Conservation (phyloP, 1,140 invertebrate genomes). For the Magallana ariakensis region DNA sequence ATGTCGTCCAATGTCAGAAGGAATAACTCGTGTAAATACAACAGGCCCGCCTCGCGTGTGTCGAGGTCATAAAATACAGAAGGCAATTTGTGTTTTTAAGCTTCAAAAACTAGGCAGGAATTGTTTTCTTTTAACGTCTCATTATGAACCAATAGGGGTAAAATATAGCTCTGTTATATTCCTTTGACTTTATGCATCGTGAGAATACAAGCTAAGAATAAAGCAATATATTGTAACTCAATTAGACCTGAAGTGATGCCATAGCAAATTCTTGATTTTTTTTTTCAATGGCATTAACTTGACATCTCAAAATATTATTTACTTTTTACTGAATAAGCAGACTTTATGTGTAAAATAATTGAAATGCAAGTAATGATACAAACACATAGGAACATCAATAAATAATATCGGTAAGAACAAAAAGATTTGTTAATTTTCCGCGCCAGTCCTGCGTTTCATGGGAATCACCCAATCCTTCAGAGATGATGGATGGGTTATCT, state of each 20-base stretch:
- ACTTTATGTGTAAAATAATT: no score
- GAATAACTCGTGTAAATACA: not conserved
- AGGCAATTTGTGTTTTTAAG: not conserved
- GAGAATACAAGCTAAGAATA: no score
- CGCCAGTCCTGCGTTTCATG: not conserved
- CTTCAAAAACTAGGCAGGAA: not conserved
- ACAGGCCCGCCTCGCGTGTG: constrained; percentile 4
- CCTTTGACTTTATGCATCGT: no score
- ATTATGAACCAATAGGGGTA: not conserved
- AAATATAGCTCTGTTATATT: not conserved
- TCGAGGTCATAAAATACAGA: constrained; percentile 18
- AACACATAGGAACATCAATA: no score
- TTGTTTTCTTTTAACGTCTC: not conserved
- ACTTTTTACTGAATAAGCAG: no score
- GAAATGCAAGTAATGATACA: no score
- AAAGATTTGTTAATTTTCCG: not conserved
- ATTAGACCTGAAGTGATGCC: no score
- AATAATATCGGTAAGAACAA: not conserved
- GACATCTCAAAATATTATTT: no score
- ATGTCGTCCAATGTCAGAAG: constrained; percentile 8
- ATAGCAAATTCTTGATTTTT: no score
- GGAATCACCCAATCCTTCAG: not conserved
- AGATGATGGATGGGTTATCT: constrained; percentile 36
- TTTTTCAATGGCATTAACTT: no score
- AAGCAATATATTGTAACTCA: no score